Evolutionary conservation across 1,140 invertebrate species (phyloP).

Genomic region (Melanaphis sacchari): DNA sequence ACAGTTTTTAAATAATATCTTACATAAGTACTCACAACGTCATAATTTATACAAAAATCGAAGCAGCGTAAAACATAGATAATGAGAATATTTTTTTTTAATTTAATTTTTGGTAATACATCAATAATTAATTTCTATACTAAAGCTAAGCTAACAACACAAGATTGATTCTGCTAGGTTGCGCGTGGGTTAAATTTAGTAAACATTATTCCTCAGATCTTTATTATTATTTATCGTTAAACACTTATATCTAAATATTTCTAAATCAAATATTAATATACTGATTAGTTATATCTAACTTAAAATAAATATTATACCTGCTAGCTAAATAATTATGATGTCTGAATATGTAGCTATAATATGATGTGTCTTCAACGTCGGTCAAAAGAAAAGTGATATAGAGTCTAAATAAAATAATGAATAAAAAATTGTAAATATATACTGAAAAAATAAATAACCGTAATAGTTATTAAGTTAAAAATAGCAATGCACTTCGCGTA

Average conservation of each 20-base stretch:
- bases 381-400: not conserved
- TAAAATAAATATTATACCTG: constrained; percentile 7
- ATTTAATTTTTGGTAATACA: not conserved
- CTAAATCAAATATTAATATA: not conserved
- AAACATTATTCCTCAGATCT: not conserved
- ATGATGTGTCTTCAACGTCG: not conserved
- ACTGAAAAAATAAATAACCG: not conserved
- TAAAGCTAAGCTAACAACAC: not conserved
- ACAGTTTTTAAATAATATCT: not conserved
- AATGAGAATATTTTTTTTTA: not conserved
- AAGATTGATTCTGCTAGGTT: not conserved
- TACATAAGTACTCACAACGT: not conserved
- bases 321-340: not conserved
- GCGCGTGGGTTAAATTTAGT: not conserved
- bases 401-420: not conserved
- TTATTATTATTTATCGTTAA: not conserved
- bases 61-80: not conserved
- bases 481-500: not conserved
- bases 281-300: not conserved
- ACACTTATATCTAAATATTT: not conserved
- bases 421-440: not conserved
- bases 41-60: not conserved
- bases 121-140: not conserved
- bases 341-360: not conserved
- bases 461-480: not conserved